Evolutionary conservation across 1,140 invertebrate species (phyloP).

Genomic region (Zophobas atratus): DNA sequence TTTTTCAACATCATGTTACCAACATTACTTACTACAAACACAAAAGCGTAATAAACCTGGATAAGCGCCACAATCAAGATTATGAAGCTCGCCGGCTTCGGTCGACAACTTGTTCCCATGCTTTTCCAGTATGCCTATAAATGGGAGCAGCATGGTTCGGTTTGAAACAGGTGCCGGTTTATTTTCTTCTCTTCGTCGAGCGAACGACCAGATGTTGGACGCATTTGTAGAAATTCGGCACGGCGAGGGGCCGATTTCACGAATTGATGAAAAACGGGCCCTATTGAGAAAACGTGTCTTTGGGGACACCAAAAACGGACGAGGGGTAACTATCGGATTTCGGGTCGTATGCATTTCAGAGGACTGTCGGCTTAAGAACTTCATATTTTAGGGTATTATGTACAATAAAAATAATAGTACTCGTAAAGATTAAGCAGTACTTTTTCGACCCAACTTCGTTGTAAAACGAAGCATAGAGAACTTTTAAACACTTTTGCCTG

Average conservation of each 20-base stretch:
- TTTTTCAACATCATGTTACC: neutral
- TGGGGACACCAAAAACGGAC: too few species aligned
- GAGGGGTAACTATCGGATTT: too few species aligned
- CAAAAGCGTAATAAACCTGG: constrained; percentile 8
- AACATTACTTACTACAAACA: neutral
- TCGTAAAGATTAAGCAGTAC: too few species aligned
- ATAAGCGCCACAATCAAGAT: constrained; percentile 21
- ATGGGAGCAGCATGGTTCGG: constrained; percentile 27
- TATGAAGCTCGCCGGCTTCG: constrained; percentile 18
- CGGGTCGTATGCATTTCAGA: too few species aligned
- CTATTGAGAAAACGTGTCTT: neutral
- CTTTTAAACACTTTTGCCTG: too few species aligned
- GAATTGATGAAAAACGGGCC: neutral
- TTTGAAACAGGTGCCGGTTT: constrained; percentile 24
- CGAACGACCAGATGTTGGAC: constrained; percentile 9
- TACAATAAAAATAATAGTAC: too few species aligned
- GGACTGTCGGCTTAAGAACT: too few species aligned
- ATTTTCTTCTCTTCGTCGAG: constrained; percentile 15
- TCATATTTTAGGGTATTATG: too few species aligned
- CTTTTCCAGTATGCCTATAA: constrained; percentile 38
- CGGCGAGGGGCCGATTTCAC: neutral
- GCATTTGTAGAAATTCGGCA: too few species aligned
- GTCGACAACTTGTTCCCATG: constrained; percentile 25
- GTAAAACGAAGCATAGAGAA: too few species aligned
- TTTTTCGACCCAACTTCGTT: too few species aligned